These are phyloP conservation scores for Dinoponera quadriceps DNA, from an alignment of 1,140 invertebrate genomes.

Conservation along the genomic window DNA sequence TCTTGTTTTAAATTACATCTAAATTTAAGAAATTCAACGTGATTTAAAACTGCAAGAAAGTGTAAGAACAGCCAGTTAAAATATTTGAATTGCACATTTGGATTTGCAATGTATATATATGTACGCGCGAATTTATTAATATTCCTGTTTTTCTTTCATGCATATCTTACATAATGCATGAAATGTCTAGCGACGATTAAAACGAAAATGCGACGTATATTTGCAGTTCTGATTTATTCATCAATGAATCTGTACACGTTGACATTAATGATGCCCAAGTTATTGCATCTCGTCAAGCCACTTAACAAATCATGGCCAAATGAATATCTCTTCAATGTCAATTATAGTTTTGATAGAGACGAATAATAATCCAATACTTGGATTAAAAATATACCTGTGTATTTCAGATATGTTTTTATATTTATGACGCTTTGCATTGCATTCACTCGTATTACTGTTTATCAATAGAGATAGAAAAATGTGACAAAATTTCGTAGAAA, in stretches of 20 bases:
- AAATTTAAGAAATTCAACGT: too few species aligned
- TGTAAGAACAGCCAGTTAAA: too few species aligned
- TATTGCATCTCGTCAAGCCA: slow-evolving; percentile 22
- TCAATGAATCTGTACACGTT: slow-evolving; percentile 16
- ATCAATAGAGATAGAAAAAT: not conserved
- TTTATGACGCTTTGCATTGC: not conserved
- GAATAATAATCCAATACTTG: not conserved
- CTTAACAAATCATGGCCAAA: slow-evolving; percentile 35
- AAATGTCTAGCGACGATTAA: not conserved
- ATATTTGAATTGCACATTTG: too few species aligned
- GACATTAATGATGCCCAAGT: slow-evolving; percentile 25
- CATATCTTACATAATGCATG: not conserved
- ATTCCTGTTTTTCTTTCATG: too few species aligned
- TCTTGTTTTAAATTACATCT: too few species aligned
- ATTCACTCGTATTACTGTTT: slow-evolving; percentile 1
- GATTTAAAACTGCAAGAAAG: too few species aligned
- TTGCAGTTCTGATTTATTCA: slow-evolving; percentile 21
- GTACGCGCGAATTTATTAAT: too few species aligned
- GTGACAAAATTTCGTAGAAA: not conserved
- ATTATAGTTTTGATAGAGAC: slow-evolving; percentile 32
- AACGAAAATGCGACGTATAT: slow-evolving; percentile 2
- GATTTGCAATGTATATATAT: too few species aligned
- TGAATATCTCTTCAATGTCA: slow-evolving; percentile 20
- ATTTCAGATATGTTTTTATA: slow-evolving; percentile 14
- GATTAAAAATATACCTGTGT: not conserved